phyloP scores from a whole-genome alignment of 1,140 invertebrate species.

The Goniozus legneri region DNA sequence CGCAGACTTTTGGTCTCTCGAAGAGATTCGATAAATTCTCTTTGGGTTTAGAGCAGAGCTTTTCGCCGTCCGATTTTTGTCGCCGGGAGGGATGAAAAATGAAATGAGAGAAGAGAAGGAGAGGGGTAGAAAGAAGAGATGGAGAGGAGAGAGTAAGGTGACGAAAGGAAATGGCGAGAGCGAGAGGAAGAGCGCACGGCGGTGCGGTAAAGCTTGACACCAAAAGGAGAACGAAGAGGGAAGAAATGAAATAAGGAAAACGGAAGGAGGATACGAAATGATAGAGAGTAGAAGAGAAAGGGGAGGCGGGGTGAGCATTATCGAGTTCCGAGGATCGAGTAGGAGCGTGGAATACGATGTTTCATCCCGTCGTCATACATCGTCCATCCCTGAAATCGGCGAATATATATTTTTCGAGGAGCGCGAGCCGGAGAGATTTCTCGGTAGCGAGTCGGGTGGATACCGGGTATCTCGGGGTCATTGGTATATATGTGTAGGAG shows the following conservation, averaged over 20 bases:
- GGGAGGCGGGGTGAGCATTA: too few relatives aligned
- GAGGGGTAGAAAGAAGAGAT: too few relatives aligned
- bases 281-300: too few relatives aligned
- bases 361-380: conserved; percentile 31
- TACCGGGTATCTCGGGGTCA: background rate
- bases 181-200: background rate
- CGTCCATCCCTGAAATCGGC: conserved; percentile 20
- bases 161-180: background rate
- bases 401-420: conserved; percentile 16
- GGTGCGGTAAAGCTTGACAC: background rate
- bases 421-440: background rate
- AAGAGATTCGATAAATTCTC: conserved; percentile 37
- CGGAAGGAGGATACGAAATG: too few relatives aligned
- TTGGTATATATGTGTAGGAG: background rate
- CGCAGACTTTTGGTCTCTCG: too few relatives aligned
- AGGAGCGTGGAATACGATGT: conserved; percentile 17
- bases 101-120: too few relatives aligned
- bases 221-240: background rate
- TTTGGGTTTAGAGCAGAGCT: too few relatives aligned
- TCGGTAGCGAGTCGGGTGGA: background rate
- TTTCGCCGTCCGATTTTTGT: too few relatives aligned
- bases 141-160: background rate
- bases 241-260: conserved; percentile 10
- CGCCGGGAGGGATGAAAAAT: too few relatives aligned
- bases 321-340: conserved; percentile 27